Evolutionary conservation across 2,797 vertebrate genomes (phyloP), one percentile per base, ranked within the genome.

Genomic region (Stomatorhinus walkeri): DNA sequence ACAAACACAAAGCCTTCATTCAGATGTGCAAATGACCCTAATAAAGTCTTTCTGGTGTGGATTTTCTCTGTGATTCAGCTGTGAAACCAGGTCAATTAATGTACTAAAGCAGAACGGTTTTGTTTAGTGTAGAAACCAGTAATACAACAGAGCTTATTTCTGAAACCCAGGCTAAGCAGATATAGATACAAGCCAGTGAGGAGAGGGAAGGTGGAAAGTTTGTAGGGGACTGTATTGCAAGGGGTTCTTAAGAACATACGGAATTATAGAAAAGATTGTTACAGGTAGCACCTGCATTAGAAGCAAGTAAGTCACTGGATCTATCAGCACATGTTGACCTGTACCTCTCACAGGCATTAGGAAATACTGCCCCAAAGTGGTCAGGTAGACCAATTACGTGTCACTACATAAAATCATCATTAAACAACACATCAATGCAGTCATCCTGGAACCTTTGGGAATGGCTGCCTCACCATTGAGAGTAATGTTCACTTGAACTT

Each of bases 11-110:
- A 79, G 76, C 40, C 19, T 43, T 79, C 40, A 79, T 79, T 40
- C 76, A 79, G 76, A 43, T 3, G 6, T 79, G 76, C n/a, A 40
- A 79, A 79, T 79, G 76, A 79, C 76, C 76, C 76, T 46, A 46
- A 46, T 40, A 79, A 79, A 79, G 76, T 79, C 76, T 79, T 79
- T 19, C 40, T 79, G 36, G 19, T 79, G 32, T 79, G 76, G 76
- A 79, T 79, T 79, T 79, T 40, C 76, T 79, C 36, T 9, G 14
- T 2, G 19, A 79, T 79, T 79, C 76, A 79, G 76, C 40, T 46
- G 76, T 40, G 76, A 72, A 72, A 79, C 76, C 76, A 79, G 40
- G 76, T 79, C 76, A 79, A 79, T 40, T 79, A 79, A 79, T 28
- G 36, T 79, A 79, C 19, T 79, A 79, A 79, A 79, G 32, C 36